Percentiles rank a stretch among this genome's conserved stretches.
Evolutionary conservation across 2,797 vertebrate genomes (phyloP).

Genomic region (Austrolebias charrua): DNA sequence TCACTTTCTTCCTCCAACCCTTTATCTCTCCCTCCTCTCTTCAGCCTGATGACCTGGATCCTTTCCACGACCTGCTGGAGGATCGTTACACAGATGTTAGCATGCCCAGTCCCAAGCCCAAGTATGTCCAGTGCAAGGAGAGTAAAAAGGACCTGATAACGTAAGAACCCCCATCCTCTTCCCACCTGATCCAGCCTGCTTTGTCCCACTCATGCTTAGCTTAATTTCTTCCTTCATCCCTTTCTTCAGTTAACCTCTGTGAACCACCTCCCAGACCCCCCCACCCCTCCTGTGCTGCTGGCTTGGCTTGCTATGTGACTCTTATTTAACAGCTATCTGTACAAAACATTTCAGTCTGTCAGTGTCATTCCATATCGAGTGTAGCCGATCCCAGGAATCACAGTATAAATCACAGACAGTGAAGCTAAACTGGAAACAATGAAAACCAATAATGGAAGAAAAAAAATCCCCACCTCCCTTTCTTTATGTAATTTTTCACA

Average conservation of each 20-base stretch:
- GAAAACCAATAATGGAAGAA: slow-evolving; percentile 64
- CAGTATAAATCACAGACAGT: slow-evolving; percentile 84
- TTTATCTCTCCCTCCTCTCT: slow-evolving; percentile 12
- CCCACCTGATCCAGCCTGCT: slow-evolving; percentile 24
- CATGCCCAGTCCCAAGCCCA: slow-evolving; percentile 96
- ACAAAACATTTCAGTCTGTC: slow-evolving; percentile 71
- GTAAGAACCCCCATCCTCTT: slow-evolving; percentile 82
- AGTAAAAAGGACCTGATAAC: slow-evolving; percentile 99
- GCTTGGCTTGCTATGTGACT: slow-evolving; percentile 82
- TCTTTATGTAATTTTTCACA: slow-evolving; percentile 85
- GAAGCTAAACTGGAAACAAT: slow-evolving; percentile 99
- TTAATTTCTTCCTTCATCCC: slow-evolving; percentile 13
- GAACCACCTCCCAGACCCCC: slow-evolving; percentile 8
- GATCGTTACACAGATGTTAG: slow-evolving; percentile 92
- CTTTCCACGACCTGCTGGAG: slow-evolving; percentile 95
- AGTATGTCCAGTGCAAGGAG: slow-evolving; percentile 97
- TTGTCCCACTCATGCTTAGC: slow-evolving; percentile 27
- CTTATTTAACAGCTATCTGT: slow-evolving; percentile 73
- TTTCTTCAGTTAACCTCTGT: slow-evolving; percentile 33
- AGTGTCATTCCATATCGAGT: slow-evolving; percentile 69
- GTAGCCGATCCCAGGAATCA: slow-evolving; percentile 29
- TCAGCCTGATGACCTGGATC: slow-evolving; percentile 95
- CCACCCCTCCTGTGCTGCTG: slow-evolving; percentile 63
- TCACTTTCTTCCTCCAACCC: neutral
- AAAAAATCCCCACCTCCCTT: slow-evolving; percentile 28